Percentiles rank a stretch among this genome's conserved stretches.
Conservation (phyloP, 2,797 vertebrate species). For the Carduelis carduelis region DNA sequence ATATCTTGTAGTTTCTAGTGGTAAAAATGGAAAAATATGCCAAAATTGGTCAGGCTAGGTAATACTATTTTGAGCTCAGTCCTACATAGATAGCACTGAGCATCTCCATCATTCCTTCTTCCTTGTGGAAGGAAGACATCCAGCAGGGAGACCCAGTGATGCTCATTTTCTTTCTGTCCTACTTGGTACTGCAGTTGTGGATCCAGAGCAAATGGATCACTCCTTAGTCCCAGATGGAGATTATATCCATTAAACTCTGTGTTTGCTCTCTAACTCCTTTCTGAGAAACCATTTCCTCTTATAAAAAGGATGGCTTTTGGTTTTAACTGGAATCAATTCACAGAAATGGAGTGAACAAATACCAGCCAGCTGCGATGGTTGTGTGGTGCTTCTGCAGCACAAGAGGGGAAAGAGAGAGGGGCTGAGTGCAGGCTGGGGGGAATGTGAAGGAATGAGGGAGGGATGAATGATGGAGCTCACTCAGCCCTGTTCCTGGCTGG, state of each 20-base stretch:
- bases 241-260: not conserved
- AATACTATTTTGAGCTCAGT: not conserved
- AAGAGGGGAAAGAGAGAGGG: too few species aligned
- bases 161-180: not conserved
- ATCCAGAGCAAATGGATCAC: not conserved
- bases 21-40: constrained; percentile 15
- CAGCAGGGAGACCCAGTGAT: not conserved
- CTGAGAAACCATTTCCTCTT: not conserved
- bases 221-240: not conserved
- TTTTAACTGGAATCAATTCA: not conserved
- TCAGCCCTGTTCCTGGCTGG: fast-evolving
- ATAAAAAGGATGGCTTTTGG: not conserved
- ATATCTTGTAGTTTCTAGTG: constrained; percentile 29
- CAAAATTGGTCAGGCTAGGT: not conserved
- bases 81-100: not conserved
- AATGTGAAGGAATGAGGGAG: not conserved
- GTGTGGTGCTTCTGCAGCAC: fast-evolving
- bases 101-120: not conserved
- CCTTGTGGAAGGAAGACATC: not conserved
- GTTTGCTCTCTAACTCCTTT: not conserved
- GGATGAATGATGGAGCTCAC: not conserved
- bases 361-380: fast-evolving
- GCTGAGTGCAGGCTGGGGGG: too few species aligned
- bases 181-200: not conserved
- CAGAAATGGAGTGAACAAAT: not conserved